phyloP scores from a whole-genome alignment of 2,888 invertebrate genomes.

The Caenorhabditis sp. region DNA sequence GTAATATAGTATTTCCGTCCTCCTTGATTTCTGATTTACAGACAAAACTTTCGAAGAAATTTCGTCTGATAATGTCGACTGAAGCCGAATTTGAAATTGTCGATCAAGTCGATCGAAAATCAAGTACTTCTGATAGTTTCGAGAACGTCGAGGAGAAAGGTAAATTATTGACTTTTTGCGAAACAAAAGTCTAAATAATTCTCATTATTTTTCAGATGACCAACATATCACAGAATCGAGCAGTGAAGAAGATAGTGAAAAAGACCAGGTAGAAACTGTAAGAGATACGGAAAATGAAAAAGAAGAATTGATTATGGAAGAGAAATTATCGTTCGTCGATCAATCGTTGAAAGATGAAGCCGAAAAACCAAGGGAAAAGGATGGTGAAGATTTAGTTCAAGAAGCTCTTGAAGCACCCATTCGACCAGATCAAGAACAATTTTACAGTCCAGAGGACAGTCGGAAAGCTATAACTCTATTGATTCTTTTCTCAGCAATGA shows the following conservation, averaged over 20 bases:
- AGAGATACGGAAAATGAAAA: conserved; percentile 3
- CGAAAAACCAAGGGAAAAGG: conserved; percentile 16
- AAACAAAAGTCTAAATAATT: no score
- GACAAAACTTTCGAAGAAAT: background rate
- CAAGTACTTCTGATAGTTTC: conserved; percentile 34
- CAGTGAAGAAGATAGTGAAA: conserved; percentile 24
- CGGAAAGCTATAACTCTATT: conserved; percentile 49
- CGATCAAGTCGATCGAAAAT: conserved; percentile 25
- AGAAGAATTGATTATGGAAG: conserved; percentile 12
- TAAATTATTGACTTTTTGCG: conserved; percentile 6
- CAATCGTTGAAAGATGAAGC: conserved; percentile 34
- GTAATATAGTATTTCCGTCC: no score
- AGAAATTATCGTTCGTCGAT: conserved; percentile 31
- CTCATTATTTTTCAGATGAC: conserved; percentile 17
- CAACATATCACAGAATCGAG: conserved; percentile 11
- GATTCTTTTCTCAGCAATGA: conserved; percentile 56
- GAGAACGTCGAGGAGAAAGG: conserved; percentile 20
- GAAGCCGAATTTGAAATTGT: conserved; percentile 29
- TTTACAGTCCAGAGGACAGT: conserved; percentile 44
- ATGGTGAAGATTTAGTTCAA: conserved; percentile 29
- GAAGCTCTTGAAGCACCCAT: conserved; percentile 36
- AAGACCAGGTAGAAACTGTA: conserved; percentile 3
- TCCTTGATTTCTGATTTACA: background rate
- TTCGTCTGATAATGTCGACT: background rate
- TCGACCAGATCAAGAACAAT: conserved; percentile 47